phyloP scores from a whole-genome alignment of 1,140 invertebrate genomes.

The Gonioctena quinquepunctata region DNA sequence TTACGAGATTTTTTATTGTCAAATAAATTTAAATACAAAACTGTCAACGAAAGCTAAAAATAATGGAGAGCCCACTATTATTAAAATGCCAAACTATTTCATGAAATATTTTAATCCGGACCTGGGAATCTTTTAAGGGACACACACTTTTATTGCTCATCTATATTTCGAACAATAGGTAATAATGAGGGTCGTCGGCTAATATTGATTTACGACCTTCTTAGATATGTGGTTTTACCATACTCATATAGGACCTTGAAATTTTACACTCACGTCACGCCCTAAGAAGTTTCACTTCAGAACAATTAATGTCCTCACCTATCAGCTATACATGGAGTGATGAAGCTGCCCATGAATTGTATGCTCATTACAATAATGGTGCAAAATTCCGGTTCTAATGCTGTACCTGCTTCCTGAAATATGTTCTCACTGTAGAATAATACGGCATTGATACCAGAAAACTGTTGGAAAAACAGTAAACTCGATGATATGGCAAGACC shows the following conservation, averaged over 20 bases:
- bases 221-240: no score
- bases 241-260: not conserved
- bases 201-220: no score
- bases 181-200: no score
- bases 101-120: no score
- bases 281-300: not conserved
- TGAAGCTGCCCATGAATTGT: conserved; percentile 48
- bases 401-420: conserved; percentile 65
- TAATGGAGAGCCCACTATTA: no score
- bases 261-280: not conserved
- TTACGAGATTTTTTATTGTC: no score
- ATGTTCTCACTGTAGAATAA: conserved; percentile 79
- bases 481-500: conserved; percentile 71
- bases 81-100: no score
- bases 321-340: conserved; percentile 4
- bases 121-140: no score
- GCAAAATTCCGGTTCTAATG: conserved; percentile 58
- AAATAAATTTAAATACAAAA: not conserved
- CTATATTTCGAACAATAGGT: no score
- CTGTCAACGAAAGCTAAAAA: no score
- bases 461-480: conserved; percentile 74
- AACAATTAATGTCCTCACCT: not conserved
- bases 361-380: conserved; percentile 79
- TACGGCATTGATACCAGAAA: conserved; percentile 81
- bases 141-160: no score